Conservation (phyloP, 1,140 invertebrate genomes). For the Rhyzopertha dominica region DNA sequence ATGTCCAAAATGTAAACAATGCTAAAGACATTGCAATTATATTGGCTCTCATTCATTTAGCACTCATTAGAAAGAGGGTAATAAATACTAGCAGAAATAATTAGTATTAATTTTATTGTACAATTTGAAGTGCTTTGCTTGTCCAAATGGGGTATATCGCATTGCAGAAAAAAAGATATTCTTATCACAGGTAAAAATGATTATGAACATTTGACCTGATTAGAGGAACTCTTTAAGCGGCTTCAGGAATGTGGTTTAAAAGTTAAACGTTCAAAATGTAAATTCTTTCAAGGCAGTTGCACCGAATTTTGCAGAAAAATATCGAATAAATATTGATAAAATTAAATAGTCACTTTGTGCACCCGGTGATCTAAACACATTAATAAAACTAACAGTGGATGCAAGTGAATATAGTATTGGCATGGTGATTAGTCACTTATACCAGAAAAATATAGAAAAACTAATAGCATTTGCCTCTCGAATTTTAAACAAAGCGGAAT, state of each 20-base stretch:
- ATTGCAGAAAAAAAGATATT: background rate
- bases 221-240: background rate
- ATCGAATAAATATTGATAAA: background rate
- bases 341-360: conserved; percentile 20
- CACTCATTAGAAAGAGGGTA: background rate
- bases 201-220: background rate
- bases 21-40: no score
- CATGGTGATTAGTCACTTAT: conserved; percentile 13
- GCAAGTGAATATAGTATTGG: conserved; percentile 12
- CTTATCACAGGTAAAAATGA: background rate
- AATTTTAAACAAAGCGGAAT: conserved; percentile 17
- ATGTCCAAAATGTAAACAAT: no score
- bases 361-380: conserved; percentile 12
- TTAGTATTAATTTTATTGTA: no score
- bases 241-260: background rate
- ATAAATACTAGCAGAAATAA: background rate
- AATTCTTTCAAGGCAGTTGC: background rate
- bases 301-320: background rate
- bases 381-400: conserved; percentile 14
- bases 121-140: no score
- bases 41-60: background rate
- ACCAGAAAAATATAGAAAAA: conserved; percentile 15
- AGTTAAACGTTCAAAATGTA: background rate
- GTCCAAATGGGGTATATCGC: no score
- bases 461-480: conserved; percentile 26